Percentiles rank a stretch among this genome's conserved stretches.
These are phyloP conservation scores for Siniperca obscura DNA, from an alignment of 2,797 vertebrate species.

Conservation along the genomic window DNA sequence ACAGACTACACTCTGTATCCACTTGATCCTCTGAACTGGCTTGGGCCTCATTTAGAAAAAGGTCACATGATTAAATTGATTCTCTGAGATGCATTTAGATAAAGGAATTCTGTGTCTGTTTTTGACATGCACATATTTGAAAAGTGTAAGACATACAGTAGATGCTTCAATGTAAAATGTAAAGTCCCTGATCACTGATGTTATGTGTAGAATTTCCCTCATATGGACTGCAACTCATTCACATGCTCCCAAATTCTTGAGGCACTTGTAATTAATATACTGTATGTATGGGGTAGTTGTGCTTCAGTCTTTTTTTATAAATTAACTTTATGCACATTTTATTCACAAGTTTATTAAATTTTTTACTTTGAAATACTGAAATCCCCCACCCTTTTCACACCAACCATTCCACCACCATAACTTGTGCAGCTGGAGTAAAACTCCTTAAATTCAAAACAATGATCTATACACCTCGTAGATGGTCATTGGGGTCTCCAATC, in stretches of 20 bases:
- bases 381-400: conserved; percentile 20
- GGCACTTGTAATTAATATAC: conserved; percentile 74
- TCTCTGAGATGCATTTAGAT: conserved; percentile 21
- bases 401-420: conserved; percentile 21
- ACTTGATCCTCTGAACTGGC: conserved; percentile 59
- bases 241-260: conserved; percentile 76
- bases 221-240: conserved; percentile 61
- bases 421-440: conserved; percentile 13
- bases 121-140: conserved; percentile 51
- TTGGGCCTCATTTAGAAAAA: conserved; percentile 34
- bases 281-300: conserved; percentile 57
- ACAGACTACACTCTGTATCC: conserved; percentile 50
- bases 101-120: conserved; percentile 43
- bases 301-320: conserved; percentile 61
- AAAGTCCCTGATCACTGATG: conserved; percentile 66
- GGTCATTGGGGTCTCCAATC: conserved; percentile 25
- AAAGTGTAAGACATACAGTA: conserved; percentile 49
- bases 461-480: not conserved
- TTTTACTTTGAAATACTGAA: conserved; percentile 27
- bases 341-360: not conserved
- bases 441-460: conserved; percentile 6
- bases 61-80: conserved; percentile 1
- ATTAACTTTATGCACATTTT: conserved; percentile 35
- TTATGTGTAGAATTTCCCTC: conserved; percentile 35
- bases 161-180: conserved; percentile 45